Conservation (phyloP, 2,888 invertebrate genomes). For the Alsophila aescularia region DNA sequence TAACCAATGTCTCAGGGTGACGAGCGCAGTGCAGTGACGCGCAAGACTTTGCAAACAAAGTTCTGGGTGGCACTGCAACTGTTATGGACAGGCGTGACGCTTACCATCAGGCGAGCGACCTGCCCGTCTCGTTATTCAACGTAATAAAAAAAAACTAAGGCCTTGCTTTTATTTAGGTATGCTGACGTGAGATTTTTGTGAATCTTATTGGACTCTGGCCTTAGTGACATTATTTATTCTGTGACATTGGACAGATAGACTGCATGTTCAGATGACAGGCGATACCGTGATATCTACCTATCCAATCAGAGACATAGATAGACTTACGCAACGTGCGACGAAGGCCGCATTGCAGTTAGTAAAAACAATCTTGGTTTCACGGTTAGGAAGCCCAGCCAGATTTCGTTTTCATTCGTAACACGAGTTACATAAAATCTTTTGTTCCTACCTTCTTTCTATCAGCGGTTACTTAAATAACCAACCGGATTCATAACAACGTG, state of each 20-base stretch:
- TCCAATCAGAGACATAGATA: constrained; percentile 27
- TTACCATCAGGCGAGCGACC: too few relatives aligned
- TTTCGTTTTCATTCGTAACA: constrained; percentile 62
- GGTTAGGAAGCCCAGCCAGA: constrained; percentile 56
- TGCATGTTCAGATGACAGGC: constrained; percentile 15
- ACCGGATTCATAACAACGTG: constrained; percentile 52
- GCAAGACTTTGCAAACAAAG: too few relatives aligned
- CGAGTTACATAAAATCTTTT: constrained; percentile 67
- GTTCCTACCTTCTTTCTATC: constrained; percentile 48
- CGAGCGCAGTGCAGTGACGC: too few relatives aligned
- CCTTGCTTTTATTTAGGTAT: background rate
- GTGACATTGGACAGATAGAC: background rate
- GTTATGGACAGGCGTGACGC: too few relatives aligned
- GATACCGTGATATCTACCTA: too few relatives aligned
- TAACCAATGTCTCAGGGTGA: too few relatives aligned
- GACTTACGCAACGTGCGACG: constrained; percentile 46
- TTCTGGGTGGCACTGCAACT: too few relatives aligned
- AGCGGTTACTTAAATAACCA: constrained; percentile 35
- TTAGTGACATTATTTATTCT: background rate
- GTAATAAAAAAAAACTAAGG: background rate
- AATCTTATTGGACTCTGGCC: too few relatives aligned
- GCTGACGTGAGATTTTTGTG: background rate
- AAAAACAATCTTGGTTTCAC: constrained; percentile 60
- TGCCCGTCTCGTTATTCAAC: too few relatives aligned
- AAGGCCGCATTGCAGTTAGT: constrained; percentile 49